A percentile compares a stretch with the other conserved stretches of the same genome.
Evolutionary conservation across 2,113 vertebrate species (phyloP).

Genomic region (Ophthalmolycus amberensis): DNA sequence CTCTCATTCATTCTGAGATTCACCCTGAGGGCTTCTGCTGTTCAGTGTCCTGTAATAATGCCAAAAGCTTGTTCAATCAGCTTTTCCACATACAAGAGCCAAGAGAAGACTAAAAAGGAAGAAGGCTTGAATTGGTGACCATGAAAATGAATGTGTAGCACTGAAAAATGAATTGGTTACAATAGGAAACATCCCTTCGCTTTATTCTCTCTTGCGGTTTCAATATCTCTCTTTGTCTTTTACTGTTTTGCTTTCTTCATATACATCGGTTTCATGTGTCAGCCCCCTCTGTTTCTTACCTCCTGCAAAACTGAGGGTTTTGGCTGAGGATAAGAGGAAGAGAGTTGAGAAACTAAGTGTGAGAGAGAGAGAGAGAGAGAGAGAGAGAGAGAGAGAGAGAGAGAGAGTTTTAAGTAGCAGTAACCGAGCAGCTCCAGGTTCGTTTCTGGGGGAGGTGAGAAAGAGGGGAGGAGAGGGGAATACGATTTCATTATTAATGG

Average conservation of each 20-base stretch:
- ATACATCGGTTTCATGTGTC: conserved; percentile 47
- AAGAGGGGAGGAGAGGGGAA: conserved; percentile 23
- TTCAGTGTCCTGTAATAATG: conserved; percentile 31
- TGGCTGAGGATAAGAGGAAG: conserved; percentile 49
- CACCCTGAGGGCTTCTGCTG: conserved; percentile 26
- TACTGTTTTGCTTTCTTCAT: conserved; percentile 11
- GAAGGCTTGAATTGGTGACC: conserved; percentile 12
- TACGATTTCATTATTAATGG: conserved; percentile 78
- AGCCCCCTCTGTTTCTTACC: conserved; percentile 27
- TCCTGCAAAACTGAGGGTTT: conserved; percentile 45
- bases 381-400: too few species aligned
- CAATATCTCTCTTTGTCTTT: background rate
- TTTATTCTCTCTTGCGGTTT: background rate
- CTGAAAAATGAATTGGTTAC: background rate
- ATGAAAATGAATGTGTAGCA: conserved; percentile 17
- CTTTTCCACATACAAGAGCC: conserved; percentile 3
- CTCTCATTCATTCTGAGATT: conserved; percentile 16
- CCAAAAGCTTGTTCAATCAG: conserved; percentile 6
- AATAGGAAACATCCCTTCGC: background rate
- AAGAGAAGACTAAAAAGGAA: conserved; percentile 8
- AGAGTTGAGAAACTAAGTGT: conserved; percentile 28
- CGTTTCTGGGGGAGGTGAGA: conserved; percentile 29
- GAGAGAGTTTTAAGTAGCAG: conserved; percentile 47
- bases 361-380: conserved; percentile 1
- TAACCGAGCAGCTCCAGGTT: conserved; percentile 39